These are phyloP conservation scores for Rhagonycha lutea DNA, from an alignment of 2,888 invertebrate species.

Conservation along the genomic window DNA sequence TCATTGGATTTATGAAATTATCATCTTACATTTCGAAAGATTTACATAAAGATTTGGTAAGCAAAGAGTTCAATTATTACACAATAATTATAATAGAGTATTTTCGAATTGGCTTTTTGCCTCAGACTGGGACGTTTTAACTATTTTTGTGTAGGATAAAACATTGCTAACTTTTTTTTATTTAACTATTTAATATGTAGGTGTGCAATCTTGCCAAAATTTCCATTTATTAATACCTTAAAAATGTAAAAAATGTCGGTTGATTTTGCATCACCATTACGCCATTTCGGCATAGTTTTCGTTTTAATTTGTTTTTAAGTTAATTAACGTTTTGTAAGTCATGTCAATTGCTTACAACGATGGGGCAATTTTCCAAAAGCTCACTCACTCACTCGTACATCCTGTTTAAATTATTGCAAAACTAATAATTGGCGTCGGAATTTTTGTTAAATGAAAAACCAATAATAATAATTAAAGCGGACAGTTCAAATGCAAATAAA, in stretches of 20 bases:
- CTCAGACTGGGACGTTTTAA: conserved; percentile 46
- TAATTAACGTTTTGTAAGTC: background rate
- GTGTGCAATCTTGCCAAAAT: background rate
- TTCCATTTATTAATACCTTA: background rate
- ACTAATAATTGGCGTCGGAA: background rate
- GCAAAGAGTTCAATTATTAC: conserved; percentile 48
- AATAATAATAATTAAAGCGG: too few relatives aligned
- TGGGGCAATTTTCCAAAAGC: background rate
- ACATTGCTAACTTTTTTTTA: background rate
- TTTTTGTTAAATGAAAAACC: background rate
- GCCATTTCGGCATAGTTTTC: background rate
- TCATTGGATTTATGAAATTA: conserved; percentile 91
- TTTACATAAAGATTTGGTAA: conserved; percentile 94
- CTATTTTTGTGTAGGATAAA: conserved; percentile 31
- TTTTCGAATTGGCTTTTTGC: conserved; percentile 52
- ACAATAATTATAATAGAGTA: conserved; percentile 38
- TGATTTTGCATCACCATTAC: background rate
- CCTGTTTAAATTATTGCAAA: background rate
- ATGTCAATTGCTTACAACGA: background rate
- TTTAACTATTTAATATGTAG: background rate
- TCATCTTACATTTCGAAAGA: conserved; percentile 92
- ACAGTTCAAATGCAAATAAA: background rate
- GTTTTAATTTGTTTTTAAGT: background rate
- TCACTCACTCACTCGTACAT: background rate
- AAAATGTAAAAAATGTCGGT: background rate